phyloP scores from a whole-genome alignment of 2,888 invertebrate genomes.

The Lithophane semibrunnea region DNA sequence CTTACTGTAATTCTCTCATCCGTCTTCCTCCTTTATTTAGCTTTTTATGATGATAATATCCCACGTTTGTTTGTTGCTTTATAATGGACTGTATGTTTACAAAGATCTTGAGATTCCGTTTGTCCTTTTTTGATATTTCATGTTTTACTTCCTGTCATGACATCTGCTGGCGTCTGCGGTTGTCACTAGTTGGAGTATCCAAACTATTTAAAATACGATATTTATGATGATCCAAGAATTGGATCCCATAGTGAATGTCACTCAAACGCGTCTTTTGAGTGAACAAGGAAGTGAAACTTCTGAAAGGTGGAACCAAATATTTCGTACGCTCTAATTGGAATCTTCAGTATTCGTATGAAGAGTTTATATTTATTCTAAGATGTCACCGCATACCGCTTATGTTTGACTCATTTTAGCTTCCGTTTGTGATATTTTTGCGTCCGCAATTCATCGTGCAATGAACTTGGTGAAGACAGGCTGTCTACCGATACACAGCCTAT shows the following conservation, averaged over 20 bases:
- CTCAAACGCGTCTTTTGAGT: slow-evolving; percentile 22
- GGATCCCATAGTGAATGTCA: slow-evolving; percentile 15
- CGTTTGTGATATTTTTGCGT: slow-evolving; percentile 78
- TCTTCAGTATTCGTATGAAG: slow-evolving; percentile 36
- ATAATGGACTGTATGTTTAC: slow-evolving; percentile 48
- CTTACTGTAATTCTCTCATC: slow-evolving; percentile 55
- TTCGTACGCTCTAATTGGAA: slow-evolving; percentile 48
- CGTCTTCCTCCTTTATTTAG: slow-evolving; percentile 53
- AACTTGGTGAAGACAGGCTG: slow-evolving; percentile 78
- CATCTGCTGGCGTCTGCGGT: slow-evolving; percentile 28
- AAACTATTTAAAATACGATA: slow-evolving; percentile 38
- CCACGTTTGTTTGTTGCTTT: slow-evolving; percentile 50
- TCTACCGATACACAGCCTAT: slow-evolving; percentile 67
- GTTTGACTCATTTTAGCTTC: slow-evolving; percentile 79
- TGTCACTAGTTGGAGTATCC: slow-evolving; percentile 13
- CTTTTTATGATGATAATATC: slow-evolving; percentile 52
- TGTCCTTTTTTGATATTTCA: slow-evolving; percentile 54
- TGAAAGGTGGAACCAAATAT: slow-evolving; percentile 26
- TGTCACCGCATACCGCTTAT: slow-evolving; percentile 48
- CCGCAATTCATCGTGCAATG: slow-evolving; percentile 78
- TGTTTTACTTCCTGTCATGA: slow-evolving; percentile 52
- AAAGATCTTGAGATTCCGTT: slow-evolving; percentile 44
- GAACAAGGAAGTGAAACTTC: slow-evolving; percentile 36
- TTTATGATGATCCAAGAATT: slow-evolving; percentile 17
- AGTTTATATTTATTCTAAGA: slow-evolving; percentile 58